A percentile compares a stretch with the other conserved stretches of the same genome.
phyloP scores from a whole-genome alignment of 2,888 invertebrate genomes.

The Rhamnusium bicolor region DNA sequence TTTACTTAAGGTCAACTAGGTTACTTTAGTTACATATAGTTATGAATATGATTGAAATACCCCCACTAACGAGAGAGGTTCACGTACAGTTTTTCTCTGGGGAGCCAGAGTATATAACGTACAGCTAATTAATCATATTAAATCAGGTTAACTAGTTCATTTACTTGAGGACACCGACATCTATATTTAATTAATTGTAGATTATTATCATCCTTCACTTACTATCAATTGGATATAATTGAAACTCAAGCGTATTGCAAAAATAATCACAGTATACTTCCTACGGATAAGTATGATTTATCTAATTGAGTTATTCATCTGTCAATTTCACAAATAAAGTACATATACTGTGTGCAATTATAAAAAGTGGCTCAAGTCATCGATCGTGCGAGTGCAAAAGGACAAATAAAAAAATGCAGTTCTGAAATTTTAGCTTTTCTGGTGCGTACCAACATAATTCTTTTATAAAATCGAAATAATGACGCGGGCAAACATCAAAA shows the following conservation, averaged over 20 bases:
- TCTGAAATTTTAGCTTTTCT: too few species aligned
- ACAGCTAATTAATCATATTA: slow-evolving; percentile 8
- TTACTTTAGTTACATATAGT: slow-evolving; percentile 17
- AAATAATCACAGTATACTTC: too few species aligned
- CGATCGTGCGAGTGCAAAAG: too few species aligned
- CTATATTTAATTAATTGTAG: slow-evolving; percentile 1
- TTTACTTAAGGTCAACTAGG: slow-evolving; percentile 37
- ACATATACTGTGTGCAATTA: too few species aligned
- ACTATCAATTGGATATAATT: not conserved
- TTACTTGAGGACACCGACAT: slow-evolving; percentile 26
- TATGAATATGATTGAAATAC: slow-evolving; percentile 26
- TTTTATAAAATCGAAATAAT: too few species aligned
- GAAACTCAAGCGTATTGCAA: not conserved
- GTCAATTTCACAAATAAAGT: too few species aligned
- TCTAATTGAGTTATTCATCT: too few species aligned
- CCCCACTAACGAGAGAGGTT: slow-evolving; percentile 15
- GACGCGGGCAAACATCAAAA: too few species aligned
- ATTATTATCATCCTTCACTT: slow-evolving; percentile 4
- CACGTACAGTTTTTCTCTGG: slow-evolving; percentile 17
- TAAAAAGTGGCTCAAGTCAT: too few species aligned
- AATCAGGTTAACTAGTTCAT: slow-evolving; percentile 31
- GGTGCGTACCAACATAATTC: too few species aligned
- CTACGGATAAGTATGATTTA: too few species aligned
- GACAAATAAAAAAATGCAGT: too few species aligned
- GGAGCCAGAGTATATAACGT: not conserved